A percentile compares a stretch with the other conserved stretches of the same genome.
These are phyloP conservation scores for Zootoca vivipara DNA, from an alignment of 2,113 vertebrate genomes.

Conservation along the genomic window DNA sequence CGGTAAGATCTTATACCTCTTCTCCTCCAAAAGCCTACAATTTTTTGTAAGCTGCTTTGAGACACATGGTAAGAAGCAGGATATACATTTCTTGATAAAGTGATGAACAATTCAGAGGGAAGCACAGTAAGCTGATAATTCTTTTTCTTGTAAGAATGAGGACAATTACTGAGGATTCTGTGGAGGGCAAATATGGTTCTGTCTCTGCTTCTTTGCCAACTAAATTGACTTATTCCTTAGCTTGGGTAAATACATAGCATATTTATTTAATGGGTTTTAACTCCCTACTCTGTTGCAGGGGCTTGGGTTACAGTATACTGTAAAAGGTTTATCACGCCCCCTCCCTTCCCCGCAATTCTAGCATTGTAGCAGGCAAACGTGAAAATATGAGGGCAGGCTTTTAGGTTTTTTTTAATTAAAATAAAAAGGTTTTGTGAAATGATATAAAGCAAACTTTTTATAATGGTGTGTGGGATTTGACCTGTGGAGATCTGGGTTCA, in stretches of 20 bases:
- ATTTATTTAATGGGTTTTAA: not conserved
- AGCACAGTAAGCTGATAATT: not conserved
- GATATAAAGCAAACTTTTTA: not conserved
- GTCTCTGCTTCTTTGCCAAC: not conserved
- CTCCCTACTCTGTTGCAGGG: not conserved
- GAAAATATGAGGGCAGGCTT: not conserved
- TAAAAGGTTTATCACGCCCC: too few species aligned
- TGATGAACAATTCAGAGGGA: not conserved
- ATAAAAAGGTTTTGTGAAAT: not conserved
- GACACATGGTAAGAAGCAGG: too few species aligned
- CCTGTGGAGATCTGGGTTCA: not conserved
- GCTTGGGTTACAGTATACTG: not conserved
- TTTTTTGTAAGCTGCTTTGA: not conserved
- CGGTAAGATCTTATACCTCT: not conserved
- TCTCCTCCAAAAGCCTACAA: not conserved
- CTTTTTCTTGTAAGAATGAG: not conserved
- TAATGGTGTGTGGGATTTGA: not conserved
- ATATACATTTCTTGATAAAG: too few species aligned
- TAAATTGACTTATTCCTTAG: not conserved
- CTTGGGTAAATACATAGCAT: not conserved
- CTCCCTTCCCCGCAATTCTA: not conserved
- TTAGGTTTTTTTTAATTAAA: not conserved
- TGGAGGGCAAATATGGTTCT: not conserved
- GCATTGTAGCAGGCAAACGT: not conserved
- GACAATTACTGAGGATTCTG: not conserved